Percentiles rank a stretch among this genome's conserved stretches.
phyloP scores from a whole-genome alignment of 2,888 invertebrate species.

The Trachelus iudaicus region DNA sequence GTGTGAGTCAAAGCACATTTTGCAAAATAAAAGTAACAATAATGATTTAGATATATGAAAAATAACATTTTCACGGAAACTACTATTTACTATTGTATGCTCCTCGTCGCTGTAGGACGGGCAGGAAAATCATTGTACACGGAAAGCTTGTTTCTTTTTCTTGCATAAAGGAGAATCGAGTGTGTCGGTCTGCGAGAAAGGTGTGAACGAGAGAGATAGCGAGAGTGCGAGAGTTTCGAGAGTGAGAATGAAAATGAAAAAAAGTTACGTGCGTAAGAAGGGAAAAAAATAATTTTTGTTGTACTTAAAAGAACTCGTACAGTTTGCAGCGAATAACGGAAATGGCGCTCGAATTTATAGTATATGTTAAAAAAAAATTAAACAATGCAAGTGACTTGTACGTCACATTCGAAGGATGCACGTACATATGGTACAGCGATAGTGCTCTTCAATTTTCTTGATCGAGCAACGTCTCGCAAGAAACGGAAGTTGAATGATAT shows the following conservation, averaged over 20 bases:
- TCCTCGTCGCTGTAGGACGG: not conserved
- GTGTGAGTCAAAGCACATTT: slow-evolving; percentile 25
- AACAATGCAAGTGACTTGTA: not conserved
- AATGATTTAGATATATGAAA: slow-evolving; percentile 18
- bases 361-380: not conserved
- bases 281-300: slow-evolving; percentile 35
- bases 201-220: slow-evolving; percentile 24
- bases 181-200: slow-evolving; percentile 17
- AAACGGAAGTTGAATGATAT: not conserved
- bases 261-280: slow-evolving; percentile 8
- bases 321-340: slow-evolving; percentile 12
- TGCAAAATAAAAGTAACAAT: slow-evolving; percentile 6
- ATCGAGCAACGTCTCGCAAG: not conserved
- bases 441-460: not conserved
- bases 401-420: not conserved
- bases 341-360: not conserved
- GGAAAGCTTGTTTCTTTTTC: not conserved
- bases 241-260: slow-evolving; percentile 14
- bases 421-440: not conserved
- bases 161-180: slow-evolving; percentile 6
- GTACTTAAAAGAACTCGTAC: slow-evolving; percentile 46
- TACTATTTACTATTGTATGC: not conserved
- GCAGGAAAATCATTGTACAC: not conserved
- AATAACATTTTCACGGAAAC: slow-evolving; percentile 28
- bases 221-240: slow-evolving; percentile 13